Conservation (phyloP, 2,888 invertebrate species). For the Neria commutata region DNA sequence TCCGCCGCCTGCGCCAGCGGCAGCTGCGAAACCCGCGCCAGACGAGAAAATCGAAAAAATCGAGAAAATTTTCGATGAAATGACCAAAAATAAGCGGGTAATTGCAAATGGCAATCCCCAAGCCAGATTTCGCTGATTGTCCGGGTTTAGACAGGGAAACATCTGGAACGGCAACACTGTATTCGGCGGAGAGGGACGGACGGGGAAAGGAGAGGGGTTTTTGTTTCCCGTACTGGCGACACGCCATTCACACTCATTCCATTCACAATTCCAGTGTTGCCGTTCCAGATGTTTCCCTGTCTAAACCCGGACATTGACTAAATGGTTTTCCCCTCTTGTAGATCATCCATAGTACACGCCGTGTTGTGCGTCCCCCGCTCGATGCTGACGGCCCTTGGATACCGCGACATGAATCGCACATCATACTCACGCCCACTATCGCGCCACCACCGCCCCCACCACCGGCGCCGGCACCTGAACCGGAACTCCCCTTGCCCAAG, state of each 20-base stretch:
- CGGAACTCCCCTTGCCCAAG: slow-evolving; percentile 59
- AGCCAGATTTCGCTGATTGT: background rate
- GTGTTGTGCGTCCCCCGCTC: slow-evolving; percentile 51
- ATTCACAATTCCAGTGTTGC: too few species aligned
- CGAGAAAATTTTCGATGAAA: slow-evolving; percentile 61
- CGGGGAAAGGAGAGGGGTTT: too few species aligned
- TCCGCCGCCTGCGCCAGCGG: slow-evolving; percentile 40
- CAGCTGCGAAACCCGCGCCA: slow-evolving; percentile 37
- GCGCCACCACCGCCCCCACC: slow-evolving; percentile 48
- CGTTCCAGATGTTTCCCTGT: too few species aligned
- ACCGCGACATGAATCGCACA: slow-evolving; percentile 59
- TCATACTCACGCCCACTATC: slow-evolving; percentile 56
- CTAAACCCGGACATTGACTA: background rate
- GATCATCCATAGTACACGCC: slow-evolving; percentile 48
- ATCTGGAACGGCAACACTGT: too few species aligned
- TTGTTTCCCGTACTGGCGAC: too few species aligned
- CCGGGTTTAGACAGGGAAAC: too few species aligned
- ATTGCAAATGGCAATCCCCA: slow-evolving; percentile 28
- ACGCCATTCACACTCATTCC: too few species aligned
- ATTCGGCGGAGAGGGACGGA: too few species aligned
- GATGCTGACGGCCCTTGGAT: slow-evolving; percentile 61
- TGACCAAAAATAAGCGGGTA: slow-evolving; percentile 58
- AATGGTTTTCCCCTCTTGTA: slow-evolving; percentile 11
- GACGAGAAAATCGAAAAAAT: slow-evolving; percentile 59
- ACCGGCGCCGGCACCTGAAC: slow-evolving; percentile 54